A percentile compares a stretch with the other conserved stretches of the same genome.
These are phyloP conservation scores for Tenthredo notha DNA, from an alignment of 2,888 invertebrate species.

Conservation along the genomic window DNA sequence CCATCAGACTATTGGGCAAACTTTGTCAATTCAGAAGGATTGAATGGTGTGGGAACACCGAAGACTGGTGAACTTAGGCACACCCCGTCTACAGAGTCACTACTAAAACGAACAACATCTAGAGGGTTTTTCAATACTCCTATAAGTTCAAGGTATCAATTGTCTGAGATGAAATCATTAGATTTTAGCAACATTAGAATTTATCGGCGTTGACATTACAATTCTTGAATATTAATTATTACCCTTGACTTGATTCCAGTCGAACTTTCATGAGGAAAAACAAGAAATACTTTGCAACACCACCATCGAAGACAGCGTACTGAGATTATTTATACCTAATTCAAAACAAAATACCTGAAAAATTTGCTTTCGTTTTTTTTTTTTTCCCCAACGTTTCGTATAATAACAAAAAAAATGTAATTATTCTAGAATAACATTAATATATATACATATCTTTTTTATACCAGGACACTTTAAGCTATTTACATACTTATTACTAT, in stretches of 20 bases:
- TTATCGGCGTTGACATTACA: neutral
- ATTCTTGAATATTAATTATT: neutral
- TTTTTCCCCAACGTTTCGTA: constrained; percentile 19
- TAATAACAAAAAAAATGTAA: neutral
- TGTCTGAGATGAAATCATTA: constrained; percentile 18
- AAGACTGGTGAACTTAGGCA: constrained; percentile 72
- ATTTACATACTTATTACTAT: neutral
- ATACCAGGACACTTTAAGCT: neutral
- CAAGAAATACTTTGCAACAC: constrained; percentile 76
- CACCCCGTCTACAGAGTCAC: constrained; percentile 76
- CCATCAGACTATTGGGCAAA: constrained; percentile 88
- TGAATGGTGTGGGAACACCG: constrained; percentile 69
- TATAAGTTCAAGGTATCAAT: constrained; percentile 70
- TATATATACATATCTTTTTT: neutral
- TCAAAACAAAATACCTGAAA: constrained; percentile 44
- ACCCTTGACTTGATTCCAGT: constrained; percentile 63
- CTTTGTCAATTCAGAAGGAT: constrained; percentile 81
- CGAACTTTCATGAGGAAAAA: constrained; percentile 74
- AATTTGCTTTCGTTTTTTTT: neutral
- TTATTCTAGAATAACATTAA: constrained; percentile 12
- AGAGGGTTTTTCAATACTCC: constrained; percentile 75
- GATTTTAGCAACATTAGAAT: neutral
- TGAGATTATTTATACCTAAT: constrained; percentile 56
- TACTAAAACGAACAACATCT: constrained; percentile 74
- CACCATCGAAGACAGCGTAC: constrained; percentile 71